Conservation (phyloP, 1,140 invertebrate species). For the Alviniconcha marisindica region DNA sequence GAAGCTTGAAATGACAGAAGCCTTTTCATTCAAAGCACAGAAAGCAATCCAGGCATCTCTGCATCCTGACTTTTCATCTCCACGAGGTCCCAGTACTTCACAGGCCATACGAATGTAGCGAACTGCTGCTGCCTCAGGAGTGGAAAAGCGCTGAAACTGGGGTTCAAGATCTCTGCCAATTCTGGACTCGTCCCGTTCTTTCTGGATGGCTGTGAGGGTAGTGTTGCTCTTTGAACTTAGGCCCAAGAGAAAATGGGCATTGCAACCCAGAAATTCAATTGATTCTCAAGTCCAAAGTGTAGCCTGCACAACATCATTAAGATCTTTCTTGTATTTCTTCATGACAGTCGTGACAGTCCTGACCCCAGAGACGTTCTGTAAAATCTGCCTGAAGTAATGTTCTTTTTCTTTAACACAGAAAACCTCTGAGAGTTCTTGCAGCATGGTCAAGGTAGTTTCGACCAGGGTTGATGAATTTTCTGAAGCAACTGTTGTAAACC, state of each 20-base stretch:
- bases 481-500: not conserved
- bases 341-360: conserved; percentile 3
- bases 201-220: not conserved
- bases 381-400: not conserved
- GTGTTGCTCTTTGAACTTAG: not conserved
- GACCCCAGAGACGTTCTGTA: not conserved
- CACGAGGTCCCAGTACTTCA: conserved; percentile 26
- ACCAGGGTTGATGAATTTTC: not conserved
- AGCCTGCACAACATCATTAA: not conserved
- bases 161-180: not conserved
- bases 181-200: not conserved
- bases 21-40: not conserved
- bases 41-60: conserved; percentile 15
- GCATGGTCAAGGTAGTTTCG: not conserved
- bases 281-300: not conserved
- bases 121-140: not conserved
- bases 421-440: not conserved
- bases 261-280: not conserved
- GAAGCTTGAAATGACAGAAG: not conserved
- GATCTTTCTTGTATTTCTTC: not conserved
- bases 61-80: conserved; percentile 24
- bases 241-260: conserved; percentile 20
- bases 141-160: not conserved
- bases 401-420: not conserved
- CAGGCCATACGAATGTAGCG: conserved; percentile 26